Percentiles rank a stretch among this genome's conserved stretches.
Conservation (phyloP, 2,797 vertebrate species). For the Oophaga sylvatica region DNA sequence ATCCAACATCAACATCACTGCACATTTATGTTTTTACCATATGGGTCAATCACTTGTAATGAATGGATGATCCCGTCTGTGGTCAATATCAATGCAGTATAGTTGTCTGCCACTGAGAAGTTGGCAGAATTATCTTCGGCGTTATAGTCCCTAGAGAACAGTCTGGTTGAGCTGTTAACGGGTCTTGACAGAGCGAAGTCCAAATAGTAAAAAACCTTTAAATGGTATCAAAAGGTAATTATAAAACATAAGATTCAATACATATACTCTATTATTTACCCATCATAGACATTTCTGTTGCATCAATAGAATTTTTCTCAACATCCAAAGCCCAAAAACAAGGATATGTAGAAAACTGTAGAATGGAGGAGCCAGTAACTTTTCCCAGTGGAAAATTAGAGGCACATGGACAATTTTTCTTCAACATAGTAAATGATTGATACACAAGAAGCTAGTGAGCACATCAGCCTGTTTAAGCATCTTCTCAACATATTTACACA, state of each 20-base stretch:
- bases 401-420: no score
- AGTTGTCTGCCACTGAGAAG: constrained; percentile 22
- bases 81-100: constrained; percentile 20
- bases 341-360: no score
- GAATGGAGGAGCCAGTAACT: no score
- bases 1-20: background rate
- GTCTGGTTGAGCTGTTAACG: constrained; percentile 12
- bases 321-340: no score
- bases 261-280: no score
- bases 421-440: no score
- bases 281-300: no score
- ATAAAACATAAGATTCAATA: background rate
- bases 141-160: constrained; percentile 3
- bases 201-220: constrained; percentile 40
- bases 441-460: no score
- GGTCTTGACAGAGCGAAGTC: constrained; percentile 34
- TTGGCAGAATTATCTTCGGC: background rate
- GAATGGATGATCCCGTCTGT: constrained; percentile 16
- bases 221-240: background rate
- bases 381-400: no score
- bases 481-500: no score
- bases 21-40: background rate
- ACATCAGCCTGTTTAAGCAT: no score
- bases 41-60: background rate
- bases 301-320: no score